Base-by-base conservation (phyloP, 2,888 invertebrate species). In the Celastrina argiolus region DNA sequence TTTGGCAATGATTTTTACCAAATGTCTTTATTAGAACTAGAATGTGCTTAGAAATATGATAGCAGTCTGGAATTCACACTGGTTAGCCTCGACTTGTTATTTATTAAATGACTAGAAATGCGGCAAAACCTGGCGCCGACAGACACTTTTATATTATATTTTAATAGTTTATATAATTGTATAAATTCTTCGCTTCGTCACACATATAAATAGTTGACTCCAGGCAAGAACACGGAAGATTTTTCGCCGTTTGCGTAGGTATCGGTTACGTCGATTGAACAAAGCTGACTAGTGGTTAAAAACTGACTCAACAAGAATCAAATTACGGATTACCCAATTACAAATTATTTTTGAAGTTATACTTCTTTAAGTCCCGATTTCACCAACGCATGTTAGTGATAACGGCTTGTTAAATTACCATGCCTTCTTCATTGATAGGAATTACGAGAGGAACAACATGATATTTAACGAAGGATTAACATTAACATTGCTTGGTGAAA, bases 1-100 rank as follows among this genome's bases (percentile, higher is more conserved):
- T 22, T 51, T 51, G 3, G 51, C 8, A 12, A 51, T 51, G 22
- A 22, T 22, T 18, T 10, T 10, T 16, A 45, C 18, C 18, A 45
- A 16, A 8, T 18, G 16, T 18, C 12, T 12, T 51, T 51, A 51
- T 22, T 51, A 12, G 16, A 56, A 16, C 58, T 58, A 58, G 58
- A 58, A 51, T 26, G 51, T 61, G 22, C 26, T 12, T 36, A 61
- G 61, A 61, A 59, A 61, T 36, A 36, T 36, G 61, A 59, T 59
- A 59, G 34, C 34, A 8, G 59, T 39, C 67, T 66, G 68, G 69
- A 69, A 66, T 69, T 69, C 67, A 65, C 68, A 72, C 69, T 68
- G 5, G 74, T 71, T 71, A 73, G 69, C 76, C 76, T 76, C 75
- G 74, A 69, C 68, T 71, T 71, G 70, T 72, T 69, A 72, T 70